Evolutionary conservation across 1,140 invertebrate species (phyloP).

Genomic region (Plutomurus gul): DNA sequence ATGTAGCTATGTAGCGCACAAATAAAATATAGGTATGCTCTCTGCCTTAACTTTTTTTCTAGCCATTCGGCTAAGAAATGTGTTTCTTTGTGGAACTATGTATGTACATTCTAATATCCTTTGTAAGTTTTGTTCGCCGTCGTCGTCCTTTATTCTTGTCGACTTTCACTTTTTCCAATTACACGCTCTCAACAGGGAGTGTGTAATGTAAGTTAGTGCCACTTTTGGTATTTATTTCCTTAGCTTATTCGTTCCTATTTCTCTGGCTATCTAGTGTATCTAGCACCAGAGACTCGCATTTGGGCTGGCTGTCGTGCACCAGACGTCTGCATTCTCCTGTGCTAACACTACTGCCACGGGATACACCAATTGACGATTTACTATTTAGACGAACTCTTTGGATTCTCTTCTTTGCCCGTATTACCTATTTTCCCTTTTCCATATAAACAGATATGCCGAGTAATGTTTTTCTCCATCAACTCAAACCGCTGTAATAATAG

Average conservation of each 20-base stretch:
- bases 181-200: conserved; percentile 22
- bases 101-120: conserved; percentile 22
- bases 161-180: conserved; percentile 20
- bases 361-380: not conserved
- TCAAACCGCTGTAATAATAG: conserved; percentile 18
- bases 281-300: not conserved
- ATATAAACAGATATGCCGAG: not conserved
- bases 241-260: not conserved
- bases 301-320: not conserved
- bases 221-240: conserved; percentile 30
- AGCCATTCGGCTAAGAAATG: no score
- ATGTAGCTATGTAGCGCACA: no score
- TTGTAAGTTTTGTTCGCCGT: not conserved
- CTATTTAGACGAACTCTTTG: not conserved
- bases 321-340: not conserved
- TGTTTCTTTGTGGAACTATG: no score
- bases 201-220: conserved; percentile 15
- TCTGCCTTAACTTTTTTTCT: no score
- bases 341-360: no score
- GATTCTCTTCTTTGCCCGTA: not conserved
- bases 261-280: not conserved
- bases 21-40: no score
- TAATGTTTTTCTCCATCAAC: conserved; percentile 18
- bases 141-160: conserved; percentile 4
- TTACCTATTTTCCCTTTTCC: not conserved